Conservation (phyloP, 37 sponge, comb jelly and placozoan genomes). For the Chondrilla cf. caribensis region DNA sequence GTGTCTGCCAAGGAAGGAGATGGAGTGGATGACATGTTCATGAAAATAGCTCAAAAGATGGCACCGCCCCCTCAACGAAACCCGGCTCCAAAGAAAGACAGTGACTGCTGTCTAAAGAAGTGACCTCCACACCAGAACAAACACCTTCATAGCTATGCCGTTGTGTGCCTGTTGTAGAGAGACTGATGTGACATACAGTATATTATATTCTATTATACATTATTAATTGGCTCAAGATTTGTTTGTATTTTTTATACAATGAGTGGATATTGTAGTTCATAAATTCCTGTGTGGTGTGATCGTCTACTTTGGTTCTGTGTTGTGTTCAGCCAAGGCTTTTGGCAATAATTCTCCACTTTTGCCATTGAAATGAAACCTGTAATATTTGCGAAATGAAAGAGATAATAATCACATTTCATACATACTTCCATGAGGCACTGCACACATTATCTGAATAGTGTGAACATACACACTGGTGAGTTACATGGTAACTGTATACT, state of each 20-base stretch:
- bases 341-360: constrained; percentile 88
- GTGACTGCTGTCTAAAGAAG: constrained; percentile 9
- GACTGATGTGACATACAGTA: too few species aligned
- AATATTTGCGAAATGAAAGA: background rate
- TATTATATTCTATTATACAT: too few species aligned
- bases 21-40: constrained; percentile 59
- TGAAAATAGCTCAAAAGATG: constrained; percentile 35
- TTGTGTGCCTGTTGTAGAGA: too few species aligned
- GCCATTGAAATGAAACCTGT: constrained; percentile 87
- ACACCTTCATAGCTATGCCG: too few species aligned
- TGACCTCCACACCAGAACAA: too few species aligned
- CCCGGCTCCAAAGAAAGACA: background rate
- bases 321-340: constrained; percentile 62
- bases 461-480: too few species aligned
- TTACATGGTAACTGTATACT: too few species aligned
- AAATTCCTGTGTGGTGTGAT: too few species aligned
- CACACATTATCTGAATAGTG: background rate
- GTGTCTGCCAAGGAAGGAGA: constrained; percentile 50
- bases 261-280: too few species aligned
- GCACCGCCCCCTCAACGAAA: constrained; percentile 8
- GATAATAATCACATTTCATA: background rate
- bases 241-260: too few species aligned
- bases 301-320: constrained; percentile 5
- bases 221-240: too few species aligned
- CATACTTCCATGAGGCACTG: background rate